Percentiles rank a stretch among this genome's conserved stretches.
phyloP scores from a whole-genome alignment of 2,888 invertebrate genomes.

The Dryocosmus kuriphilus region DNA sequence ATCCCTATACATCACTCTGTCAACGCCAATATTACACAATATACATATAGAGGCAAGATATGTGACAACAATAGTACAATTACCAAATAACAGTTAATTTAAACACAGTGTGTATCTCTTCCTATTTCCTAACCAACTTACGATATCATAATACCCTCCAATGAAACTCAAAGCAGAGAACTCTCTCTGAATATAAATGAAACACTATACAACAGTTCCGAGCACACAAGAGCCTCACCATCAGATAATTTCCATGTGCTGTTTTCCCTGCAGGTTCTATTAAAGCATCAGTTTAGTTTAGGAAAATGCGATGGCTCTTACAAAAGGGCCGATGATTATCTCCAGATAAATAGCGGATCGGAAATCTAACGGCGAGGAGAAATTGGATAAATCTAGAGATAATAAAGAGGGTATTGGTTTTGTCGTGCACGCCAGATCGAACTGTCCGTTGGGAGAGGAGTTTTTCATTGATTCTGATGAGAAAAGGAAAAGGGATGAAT shows the following conservation, averaged over 20 bases:
- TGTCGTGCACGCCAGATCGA: conserved; percentile 39
- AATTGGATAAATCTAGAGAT: conserved; percentile 56
- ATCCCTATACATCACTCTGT: neutral
- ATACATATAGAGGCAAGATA: conserved; percentile 1
- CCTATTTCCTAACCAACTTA: conserved; percentile 30
- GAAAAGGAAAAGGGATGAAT: conserved; percentile 21
- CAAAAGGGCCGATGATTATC: conserved; percentile 13
- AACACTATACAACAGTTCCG: conserved; percentile 29
- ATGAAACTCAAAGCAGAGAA: conserved; percentile 37
- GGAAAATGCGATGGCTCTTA: neutral
- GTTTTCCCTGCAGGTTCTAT: conserved; percentile 24
- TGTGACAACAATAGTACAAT: conserved; percentile 26
- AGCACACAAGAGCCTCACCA: conserved; percentile 1
- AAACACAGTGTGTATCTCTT: conserved; percentile 23
- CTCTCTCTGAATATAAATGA: conserved; percentile 37
- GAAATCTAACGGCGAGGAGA: conserved; percentile 55
- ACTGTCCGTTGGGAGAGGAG: conserved; percentile 10
- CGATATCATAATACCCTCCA: conserved; percentile 31
- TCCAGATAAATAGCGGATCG: conserved; percentile 43
- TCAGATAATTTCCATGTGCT: conserved; percentile 35
- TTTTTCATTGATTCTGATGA: conserved; percentile 34
- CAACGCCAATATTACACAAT: neutral
- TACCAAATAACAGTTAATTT: conserved; percentile 30
- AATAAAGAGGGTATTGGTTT: conserved; percentile 59
- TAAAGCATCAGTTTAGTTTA: conserved; percentile 6